phyloP scores from a whole-genome alignment of 2,797 vertebrate species.

The Catostomus latipinnis region DNA sequence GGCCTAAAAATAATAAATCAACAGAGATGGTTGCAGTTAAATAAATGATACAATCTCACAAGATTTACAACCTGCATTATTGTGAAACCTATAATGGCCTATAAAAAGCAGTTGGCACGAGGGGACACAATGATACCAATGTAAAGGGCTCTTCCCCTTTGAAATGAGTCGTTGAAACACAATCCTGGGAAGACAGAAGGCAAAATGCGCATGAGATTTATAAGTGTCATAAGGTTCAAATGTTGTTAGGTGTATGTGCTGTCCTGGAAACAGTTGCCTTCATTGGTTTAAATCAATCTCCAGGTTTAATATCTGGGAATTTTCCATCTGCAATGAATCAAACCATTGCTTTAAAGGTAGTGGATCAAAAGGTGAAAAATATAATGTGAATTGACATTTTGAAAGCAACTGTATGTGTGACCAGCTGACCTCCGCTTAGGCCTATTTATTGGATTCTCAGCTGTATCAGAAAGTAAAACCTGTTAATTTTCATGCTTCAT shows the following conservation, averaged over 20 bases:
- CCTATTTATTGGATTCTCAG: background rate
- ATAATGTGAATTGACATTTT: background rate
- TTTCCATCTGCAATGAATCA: constrained; percentile 21
- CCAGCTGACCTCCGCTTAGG: background rate
- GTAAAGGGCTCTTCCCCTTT: constrained; percentile 39
- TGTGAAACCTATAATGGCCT: constrained; percentile 31
- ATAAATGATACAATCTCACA: constrained; percentile 50
- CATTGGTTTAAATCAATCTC: constrained; percentile 12
- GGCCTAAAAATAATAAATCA: constrained; percentile 3
- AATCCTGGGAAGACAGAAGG: constrained; percentile 2
- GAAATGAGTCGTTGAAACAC: constrained; percentile 41
- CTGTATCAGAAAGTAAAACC: background rate
- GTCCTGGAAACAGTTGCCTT: constrained; percentile 6
- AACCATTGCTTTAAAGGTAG: background rate
- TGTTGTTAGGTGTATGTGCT: background rate
- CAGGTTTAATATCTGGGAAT: constrained; percentile 21
- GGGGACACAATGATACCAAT: constrained; percentile 21
- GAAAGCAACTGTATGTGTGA: background rate
- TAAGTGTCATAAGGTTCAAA: constrained; percentile 7
- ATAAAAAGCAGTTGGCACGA: constrained; percentile 25
- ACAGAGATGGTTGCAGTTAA: constrained; percentile 44
- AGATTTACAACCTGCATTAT: constrained; percentile 56
- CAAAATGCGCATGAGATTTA: constrained; percentile 11
- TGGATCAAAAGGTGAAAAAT: constrained; percentile 8
- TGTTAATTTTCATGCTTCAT: background rate